Evolutionary conservation across 2,888 invertebrate genomes (phyloP), one percentile per base, ranked within the genome.

Genomic region (Apotomis betuletana): DNA sequence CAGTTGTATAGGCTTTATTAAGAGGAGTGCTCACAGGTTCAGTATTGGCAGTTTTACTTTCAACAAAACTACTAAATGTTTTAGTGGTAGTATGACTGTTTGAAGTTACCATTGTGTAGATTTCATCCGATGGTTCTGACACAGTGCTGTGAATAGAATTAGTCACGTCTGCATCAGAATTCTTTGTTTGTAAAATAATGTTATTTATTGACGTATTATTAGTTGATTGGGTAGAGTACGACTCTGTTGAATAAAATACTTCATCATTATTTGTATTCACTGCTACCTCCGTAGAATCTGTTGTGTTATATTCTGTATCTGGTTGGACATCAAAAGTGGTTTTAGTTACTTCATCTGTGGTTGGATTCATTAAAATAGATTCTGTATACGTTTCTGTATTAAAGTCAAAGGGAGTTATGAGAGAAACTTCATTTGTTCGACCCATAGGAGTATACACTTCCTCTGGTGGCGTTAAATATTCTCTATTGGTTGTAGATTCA

Each of bases 351-450:
- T 54, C 54, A 6, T 41, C 36, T 51, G 44, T 64, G 9, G 5
- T 15, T 60, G 27, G n/a, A 54, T 52, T 60, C 4, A 46, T 54
- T 36, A 61, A 36, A 61, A 54, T 9, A 46, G 9, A 13, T 54
- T 68, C 58, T 51, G 58, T 67, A 13, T 65, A 27, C 6, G 44
- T 67, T 15, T 65, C 52, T 15, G 59, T 52, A 36, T 44, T 27
- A 52, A 51, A 36, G 27, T 44, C 41, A n/a, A 64, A 51, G 15
- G 69, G 27, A 38, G 38, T 51, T 13, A 57, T 41, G 51, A 12
- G 13, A 13, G 62, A 63, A 51, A 41, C 36, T 38, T 55, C 10
- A 41, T 51, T 58, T 15, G 49, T 58, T 62, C 13, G 57, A 6
- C n/a, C 54, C 36, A 46, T 65, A 8, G 44, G 15, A 15, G 54